Evolutionary conservation across 2,113 vertebrate genomes (phyloP).

Genomic region (Fregetta grallaria): DNA sequence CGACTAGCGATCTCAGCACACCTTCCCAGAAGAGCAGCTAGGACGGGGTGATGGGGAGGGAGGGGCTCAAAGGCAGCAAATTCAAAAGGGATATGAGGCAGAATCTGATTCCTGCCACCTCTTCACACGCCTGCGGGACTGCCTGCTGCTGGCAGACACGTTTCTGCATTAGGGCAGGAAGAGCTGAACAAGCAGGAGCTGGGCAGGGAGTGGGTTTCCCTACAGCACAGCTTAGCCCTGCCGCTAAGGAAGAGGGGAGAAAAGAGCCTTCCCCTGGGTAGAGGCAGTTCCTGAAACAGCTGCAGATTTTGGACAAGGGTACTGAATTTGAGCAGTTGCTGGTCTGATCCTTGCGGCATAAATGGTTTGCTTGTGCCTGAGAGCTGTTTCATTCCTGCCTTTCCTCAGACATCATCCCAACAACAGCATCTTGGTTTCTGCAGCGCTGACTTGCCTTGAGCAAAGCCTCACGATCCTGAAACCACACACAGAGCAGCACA

Average conservation of each 20-base stretch:
- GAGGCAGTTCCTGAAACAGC: background rate
- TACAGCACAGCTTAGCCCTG: background rate
- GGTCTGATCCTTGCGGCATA: background rate
- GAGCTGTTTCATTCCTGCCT: background rate
- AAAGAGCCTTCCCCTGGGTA: background rate
- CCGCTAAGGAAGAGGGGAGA: background rate
- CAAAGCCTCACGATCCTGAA: background rate
- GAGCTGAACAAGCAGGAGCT: background rate
- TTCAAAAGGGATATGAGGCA: background rate
- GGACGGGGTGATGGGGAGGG: background rate
- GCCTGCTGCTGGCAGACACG: background rate
- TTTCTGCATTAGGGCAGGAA: background rate
- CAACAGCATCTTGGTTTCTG: background rate
- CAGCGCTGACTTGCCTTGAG: background rate
- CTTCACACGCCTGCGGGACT: fast-evolving
- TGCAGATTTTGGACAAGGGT: background rate
- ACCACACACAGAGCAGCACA: background rate
- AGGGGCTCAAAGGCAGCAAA: background rate
- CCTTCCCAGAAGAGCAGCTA: background rate
- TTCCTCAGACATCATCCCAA: background rate
- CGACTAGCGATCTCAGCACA: background rate
- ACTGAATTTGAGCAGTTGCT: background rate
- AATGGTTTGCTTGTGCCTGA: background rate
- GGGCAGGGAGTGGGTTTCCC: constrained; percentile 43
- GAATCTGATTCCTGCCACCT: background rate